Evolutionary conservation across 2,888 invertebrate species (phyloP).

Genomic region (Harmothoe impar): DNA sequence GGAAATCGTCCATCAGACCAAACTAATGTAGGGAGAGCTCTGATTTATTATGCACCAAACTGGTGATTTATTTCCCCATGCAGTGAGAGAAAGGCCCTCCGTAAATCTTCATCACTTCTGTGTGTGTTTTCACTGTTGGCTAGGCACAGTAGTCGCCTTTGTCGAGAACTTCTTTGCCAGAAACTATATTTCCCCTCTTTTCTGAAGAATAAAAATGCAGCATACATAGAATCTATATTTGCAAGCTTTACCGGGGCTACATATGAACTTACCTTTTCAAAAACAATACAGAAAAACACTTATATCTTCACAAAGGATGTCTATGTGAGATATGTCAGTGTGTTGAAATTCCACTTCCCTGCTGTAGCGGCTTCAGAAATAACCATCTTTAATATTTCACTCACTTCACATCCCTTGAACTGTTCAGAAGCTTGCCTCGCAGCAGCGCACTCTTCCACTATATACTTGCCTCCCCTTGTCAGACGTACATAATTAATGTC

Average conservation of each 20-base stretch:
- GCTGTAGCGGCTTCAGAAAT: no score
- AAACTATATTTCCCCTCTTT: not conserved
- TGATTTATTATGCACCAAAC: not conserved
- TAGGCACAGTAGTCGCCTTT: not conserved
- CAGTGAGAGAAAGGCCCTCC: not conserved
- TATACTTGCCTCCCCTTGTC: slow-evolving; percentile 52
- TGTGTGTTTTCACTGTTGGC: not conserved
- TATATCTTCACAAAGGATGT: no score
- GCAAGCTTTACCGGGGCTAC: no score
- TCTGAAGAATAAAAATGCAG: no score
- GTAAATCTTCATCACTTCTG: slow-evolving; percentile 4
- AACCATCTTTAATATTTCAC: no score
- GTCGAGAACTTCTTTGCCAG: not conserved
- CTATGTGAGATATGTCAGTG: no score
- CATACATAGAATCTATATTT: no score
- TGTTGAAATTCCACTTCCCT: no score
- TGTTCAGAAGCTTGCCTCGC: slow-evolving; percentile 17
- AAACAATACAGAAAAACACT: no score
- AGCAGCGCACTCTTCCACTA: not conserved
- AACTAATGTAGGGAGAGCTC: not conserved
- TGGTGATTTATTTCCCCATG: not conserved
- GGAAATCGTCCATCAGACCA: not conserved
- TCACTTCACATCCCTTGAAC: no score
- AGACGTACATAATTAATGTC: slow-evolving; percentile 47
- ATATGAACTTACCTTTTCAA: no score